These are phyloP conservation scores for Emydoidea blandingii DNA, from an alignment of 2,797 vertebrate genomes.

Conservation along the genomic window DNA sequence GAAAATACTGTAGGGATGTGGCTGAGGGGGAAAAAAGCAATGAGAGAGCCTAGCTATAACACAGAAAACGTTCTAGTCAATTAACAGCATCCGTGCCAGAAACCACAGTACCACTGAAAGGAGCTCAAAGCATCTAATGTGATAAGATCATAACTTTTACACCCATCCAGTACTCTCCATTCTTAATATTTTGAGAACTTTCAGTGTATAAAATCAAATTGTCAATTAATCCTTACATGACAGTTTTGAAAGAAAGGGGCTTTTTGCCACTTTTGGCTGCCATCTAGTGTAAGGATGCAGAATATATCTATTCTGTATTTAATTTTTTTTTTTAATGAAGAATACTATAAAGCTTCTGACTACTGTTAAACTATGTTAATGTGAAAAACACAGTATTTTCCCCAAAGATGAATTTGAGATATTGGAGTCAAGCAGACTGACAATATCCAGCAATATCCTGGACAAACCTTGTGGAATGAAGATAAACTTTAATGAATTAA, in stretches of 20 bases:
- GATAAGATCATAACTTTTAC: neutral
- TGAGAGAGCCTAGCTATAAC: conserved; percentile 12
- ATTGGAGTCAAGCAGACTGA: neutral
- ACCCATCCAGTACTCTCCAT: neutral
- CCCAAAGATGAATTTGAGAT: neutral
- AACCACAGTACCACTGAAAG: neutral
- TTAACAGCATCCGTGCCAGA: neutral
- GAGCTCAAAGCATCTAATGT: neutral
- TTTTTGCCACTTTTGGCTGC: conserved; percentile 70
- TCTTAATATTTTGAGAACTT: neutral
- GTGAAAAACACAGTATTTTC: neutral
- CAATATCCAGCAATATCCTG: too few species aligned
- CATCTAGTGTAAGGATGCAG: conserved; percentile 75
- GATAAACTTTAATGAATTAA: too few species aligned
- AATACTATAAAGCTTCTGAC: neutral
- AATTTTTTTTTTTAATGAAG: neutral
- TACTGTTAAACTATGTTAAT: neutral
- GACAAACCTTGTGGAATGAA: too few species aligned
- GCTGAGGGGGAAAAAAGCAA: neutral
- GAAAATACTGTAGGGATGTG: neutral
- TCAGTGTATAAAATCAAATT: conserved; percentile 1
- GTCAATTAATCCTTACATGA: neutral
- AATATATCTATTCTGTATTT: neutral
- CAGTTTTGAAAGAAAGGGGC: conserved; percentile 6
- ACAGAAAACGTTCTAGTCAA: neutral